Evolutionary conservation across 2,797 vertebrate genomes (phyloP).

Genomic region (Huso huso): DNA sequence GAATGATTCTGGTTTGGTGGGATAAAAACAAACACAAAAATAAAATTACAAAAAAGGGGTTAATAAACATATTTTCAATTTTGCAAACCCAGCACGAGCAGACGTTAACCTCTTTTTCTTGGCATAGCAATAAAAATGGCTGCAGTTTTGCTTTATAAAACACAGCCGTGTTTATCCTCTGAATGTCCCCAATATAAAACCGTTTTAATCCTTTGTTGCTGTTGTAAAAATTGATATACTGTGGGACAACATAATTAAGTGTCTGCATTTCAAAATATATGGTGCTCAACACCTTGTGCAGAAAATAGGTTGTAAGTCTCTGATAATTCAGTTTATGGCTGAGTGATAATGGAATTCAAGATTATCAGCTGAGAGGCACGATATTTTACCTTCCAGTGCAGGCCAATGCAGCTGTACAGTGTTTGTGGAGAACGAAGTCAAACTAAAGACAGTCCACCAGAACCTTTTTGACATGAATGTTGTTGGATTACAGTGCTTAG

Average conservation of each 20-base stretch:
- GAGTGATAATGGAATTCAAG: conserved; percentile 45
- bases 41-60: too few relatives aligned
- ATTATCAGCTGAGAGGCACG: conserved; percentile 35
- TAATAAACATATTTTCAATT: too few relatives aligned
- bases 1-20: too few relatives aligned
- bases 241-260: conserved; percentile 56
- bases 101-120: conserved; percentile 11
- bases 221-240: conserved; percentile 62
- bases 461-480: not conserved
- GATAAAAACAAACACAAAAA: too few relatives aligned
- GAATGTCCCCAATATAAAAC: conserved; percentile 46
- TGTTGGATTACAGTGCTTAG: not conserved
- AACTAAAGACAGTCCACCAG: not conserved
- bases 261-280: conserved; percentile 48
- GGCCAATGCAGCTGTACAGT: conserved; percentile 12
- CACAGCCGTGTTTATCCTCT: conserved; percentile 45
- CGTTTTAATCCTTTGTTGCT: conserved; percentile 56
- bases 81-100: not conserved
- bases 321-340: conserved; percentile 49
- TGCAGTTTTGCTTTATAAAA: conserved; percentile 29
- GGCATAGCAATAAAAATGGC: conserved; percentile 38
- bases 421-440: not conserved
- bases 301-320: conserved; percentile 43
- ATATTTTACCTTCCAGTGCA: conserved; percentile 31
- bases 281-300: conserved; percentile 31